A percentile compares a stretch with the other conserved stretches of the same genome.
These are phyloP conservation scores for Glaucidium brasilianum DNA, from an alignment of 2,113 vertebrate genomes.

Conservation along the genomic window DNA sequence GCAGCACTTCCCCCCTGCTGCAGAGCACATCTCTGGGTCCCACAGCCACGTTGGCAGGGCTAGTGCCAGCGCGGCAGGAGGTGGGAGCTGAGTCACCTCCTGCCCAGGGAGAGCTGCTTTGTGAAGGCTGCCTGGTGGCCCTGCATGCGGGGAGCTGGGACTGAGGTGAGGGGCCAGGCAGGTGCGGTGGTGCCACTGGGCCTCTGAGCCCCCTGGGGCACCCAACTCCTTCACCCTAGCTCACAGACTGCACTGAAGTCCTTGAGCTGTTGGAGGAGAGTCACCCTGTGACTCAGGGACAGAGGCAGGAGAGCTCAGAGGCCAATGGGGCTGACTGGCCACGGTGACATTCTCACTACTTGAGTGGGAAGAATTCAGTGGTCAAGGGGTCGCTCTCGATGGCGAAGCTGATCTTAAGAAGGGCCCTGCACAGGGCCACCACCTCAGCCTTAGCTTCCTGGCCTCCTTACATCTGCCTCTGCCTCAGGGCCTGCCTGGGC, in stretches of 20 bases:
- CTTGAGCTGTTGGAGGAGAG: accelerated
- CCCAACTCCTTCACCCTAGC: background rate
- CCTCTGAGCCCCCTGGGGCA: background rate
- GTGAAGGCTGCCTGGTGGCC: background rate
- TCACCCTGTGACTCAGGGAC: background rate
- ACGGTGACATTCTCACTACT: background rate
- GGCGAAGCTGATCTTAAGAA: background rate
- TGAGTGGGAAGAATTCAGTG: background rate
- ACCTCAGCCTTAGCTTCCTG: background rate
- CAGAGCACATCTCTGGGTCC: background rate
- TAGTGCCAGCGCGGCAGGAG: background rate
- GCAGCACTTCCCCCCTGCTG: background rate
- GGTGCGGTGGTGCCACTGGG: background rate
- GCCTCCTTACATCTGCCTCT: background rate
- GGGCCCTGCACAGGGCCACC: background rate
- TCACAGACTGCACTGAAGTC: background rate
- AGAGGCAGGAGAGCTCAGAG: background rate
- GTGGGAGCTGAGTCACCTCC: background rate
- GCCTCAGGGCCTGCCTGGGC: background rate
- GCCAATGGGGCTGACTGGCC: too few species aligned
- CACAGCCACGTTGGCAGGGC: background rate
- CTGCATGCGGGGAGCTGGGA: accelerated
- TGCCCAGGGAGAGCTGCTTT: too few species aligned
- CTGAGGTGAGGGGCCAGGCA: background rate
- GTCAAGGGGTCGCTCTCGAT: background rate